Conservation (phyloP, 2,888 invertebrate species). For the Hypercompe scribonia region DNA sequence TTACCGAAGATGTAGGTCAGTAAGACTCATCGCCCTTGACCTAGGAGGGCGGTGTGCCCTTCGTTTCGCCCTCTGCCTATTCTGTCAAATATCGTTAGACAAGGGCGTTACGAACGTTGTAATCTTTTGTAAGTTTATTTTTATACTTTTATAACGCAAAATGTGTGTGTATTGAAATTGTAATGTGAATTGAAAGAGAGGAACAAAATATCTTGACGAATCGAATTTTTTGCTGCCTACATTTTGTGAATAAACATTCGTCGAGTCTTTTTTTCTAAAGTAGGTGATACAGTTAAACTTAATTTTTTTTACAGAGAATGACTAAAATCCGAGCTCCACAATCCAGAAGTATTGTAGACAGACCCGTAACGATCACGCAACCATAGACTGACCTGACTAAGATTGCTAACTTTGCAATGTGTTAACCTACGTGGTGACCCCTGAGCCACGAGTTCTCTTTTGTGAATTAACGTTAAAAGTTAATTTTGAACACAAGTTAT, state of each 20-base stretch:
- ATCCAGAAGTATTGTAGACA: too few species aligned
- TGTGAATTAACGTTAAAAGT: too few species aligned
- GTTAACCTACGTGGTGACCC: too few species aligned
- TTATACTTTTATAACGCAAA: constrained; percentile 5
- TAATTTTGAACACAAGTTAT: too few species aligned
- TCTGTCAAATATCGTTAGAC: constrained; percentile 67
- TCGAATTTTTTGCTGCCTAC: background rate
- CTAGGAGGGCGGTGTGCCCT: constrained; percentile 74
- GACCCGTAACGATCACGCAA: too few species aligned
- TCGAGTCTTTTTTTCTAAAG: too few species aligned
- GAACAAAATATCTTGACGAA: background rate
- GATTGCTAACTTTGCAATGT: too few species aligned
- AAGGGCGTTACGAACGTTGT: constrained; percentile 60
- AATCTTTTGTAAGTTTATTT: constrained; percentile 23
- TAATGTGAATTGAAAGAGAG: background rate
- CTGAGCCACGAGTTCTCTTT: too few species aligned
- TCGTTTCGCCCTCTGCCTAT: constrained; percentile 62
- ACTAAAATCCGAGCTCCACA: too few species aligned
- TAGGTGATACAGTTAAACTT: too few species aligned
- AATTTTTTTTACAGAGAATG: too few species aligned
- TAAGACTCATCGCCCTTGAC: constrained; percentile 79
- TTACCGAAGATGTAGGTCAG: constrained; percentile 80
- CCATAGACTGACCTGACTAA: too few species aligned
- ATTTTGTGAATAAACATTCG: background rate
- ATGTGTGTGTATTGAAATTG: background rate